A percentile compares a stretch with the other conserved stretches of the same genome.
Conservation (phyloP, 2,113 vertebrate genomes). For the Melanerpes aurifrons region DNA sequence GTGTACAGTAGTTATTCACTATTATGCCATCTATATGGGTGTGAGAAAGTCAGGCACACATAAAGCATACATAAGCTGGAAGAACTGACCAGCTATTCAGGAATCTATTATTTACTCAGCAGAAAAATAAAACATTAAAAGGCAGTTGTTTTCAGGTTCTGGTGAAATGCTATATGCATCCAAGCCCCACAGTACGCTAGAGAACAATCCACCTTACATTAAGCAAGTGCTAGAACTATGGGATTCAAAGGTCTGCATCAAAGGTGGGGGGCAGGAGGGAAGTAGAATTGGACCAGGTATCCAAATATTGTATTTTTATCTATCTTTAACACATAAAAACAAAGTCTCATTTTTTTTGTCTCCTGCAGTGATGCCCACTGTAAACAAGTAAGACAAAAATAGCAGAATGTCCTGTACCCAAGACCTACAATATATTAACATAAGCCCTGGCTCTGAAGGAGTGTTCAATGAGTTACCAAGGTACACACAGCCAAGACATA, state of each 20-base stretch:
- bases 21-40: background rate
- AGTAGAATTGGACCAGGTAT: background rate
- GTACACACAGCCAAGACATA: background rate
- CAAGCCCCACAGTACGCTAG: background rate
- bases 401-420: background rate
- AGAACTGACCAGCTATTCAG: background rate
- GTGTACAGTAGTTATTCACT: background rate
- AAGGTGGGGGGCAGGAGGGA: background rate
- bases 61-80: background rate
- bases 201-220: background rate
- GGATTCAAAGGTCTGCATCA: background rate
- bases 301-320: background rate
- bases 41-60: background rate
- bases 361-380: background rate
- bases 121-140: background rate
- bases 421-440: background rate
- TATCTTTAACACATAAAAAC: background rate
- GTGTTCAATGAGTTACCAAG: background rate
- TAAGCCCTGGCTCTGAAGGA: background rate
- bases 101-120: background rate
- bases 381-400: background rate
- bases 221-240: background rate
- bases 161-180: background rate
- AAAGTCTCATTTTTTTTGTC: background rate
- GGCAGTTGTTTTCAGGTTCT: background rate